Evolutionary conservation across 2,797 vertebrate genomes (phyloP), one percentile per base, ranked within the genome.

Genomic region (Pseudochirops corinnae): DNA sequence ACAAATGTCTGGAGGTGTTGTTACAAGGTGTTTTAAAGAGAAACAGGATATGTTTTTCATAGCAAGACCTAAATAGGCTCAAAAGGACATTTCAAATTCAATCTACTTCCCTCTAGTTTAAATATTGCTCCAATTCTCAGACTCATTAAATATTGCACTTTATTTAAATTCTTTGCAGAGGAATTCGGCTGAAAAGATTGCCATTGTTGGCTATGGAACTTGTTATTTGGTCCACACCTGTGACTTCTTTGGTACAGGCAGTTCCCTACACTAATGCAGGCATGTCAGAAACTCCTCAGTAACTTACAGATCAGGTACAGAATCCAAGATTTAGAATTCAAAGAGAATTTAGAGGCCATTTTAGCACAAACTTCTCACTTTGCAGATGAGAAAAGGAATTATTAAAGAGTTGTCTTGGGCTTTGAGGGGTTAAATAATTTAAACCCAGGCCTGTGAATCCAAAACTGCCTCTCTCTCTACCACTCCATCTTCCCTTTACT

Each of bases 31-130:
- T 93, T 96, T 95, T 93, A 94, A 74, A 82, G 55, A 21, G 14
- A 96, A 96, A 87, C 21, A 12, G 16, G 91, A 92, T 95, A 56
- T 91, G 60, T 92, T 93, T 94, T 92, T 93, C 60, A 58, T 53
- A 95, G 56, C 10, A 93, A 97, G 94, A 56, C 55, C 62, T 90
- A 55, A 87, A 58, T 33, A 94, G 14, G 4, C 9, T n/a, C 39
- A 87, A 95, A 52, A 93, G 95, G 93, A 82, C 28, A 97, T 96
- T 97, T 93, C 31, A 95, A 93, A 90, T 55, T 74, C 53, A n/a
- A 46, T 87, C 74, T 39, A 91, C 1, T 95, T 95, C 94, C 74
- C 92, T 92, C 29, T 91, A 91, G 57, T 31, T 91, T 96, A 91
- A 58, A 50, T 87, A 91, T 56, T 94, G 28, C 18, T 93, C 21